phyloP scores from a whole-genome alignment of 2,888 invertebrate species.

The Machimus rusticus region DNA sequence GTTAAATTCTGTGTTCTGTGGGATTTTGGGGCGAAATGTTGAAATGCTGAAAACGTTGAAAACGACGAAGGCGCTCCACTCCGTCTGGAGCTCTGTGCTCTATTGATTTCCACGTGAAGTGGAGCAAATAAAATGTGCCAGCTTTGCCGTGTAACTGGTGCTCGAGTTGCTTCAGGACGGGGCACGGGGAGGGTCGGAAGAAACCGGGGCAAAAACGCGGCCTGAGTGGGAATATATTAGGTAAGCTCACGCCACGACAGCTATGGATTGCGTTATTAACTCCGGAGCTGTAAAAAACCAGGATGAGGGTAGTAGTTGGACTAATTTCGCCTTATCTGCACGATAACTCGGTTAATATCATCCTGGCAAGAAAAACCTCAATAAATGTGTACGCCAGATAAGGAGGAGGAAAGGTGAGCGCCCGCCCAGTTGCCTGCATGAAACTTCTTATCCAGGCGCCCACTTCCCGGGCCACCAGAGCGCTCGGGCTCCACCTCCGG shows the following conservation, averaged over 20 bases:
- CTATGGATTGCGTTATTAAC: constrained; percentile 24
- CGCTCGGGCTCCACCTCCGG: neutral
- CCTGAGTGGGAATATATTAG: constrained; percentile 16
- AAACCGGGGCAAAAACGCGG: neutral
- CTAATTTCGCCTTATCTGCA: constrained; percentile 15
- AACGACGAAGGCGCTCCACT: neutral
- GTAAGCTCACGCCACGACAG: constrained; percentile 14
- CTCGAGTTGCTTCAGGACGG: neutral
- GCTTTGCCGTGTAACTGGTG: neutral
- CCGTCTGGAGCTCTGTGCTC: neutral
- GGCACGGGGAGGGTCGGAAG: neutral
- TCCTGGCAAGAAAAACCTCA: neutral
- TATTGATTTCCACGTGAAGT: constrained; percentile 3
- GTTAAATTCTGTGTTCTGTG: neutral
- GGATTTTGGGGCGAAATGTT: neutral
- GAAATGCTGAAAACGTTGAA: neutral
- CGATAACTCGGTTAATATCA: constrained; percentile 18
- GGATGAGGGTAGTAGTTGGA: neutral
- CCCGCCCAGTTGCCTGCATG: neutral
- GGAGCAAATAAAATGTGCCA: neutral
- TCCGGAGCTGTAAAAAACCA: neutral
- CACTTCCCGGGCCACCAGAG: neutral
- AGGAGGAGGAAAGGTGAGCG: neutral
- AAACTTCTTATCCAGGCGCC: neutral
- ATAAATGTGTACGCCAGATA: constrained; percentile 3